These are phyloP conservation scores for Cyanoderma ruficeps DNA, from an alignment of 2,113 vertebrate genomes.

Conservation along the genomic window DNA sequence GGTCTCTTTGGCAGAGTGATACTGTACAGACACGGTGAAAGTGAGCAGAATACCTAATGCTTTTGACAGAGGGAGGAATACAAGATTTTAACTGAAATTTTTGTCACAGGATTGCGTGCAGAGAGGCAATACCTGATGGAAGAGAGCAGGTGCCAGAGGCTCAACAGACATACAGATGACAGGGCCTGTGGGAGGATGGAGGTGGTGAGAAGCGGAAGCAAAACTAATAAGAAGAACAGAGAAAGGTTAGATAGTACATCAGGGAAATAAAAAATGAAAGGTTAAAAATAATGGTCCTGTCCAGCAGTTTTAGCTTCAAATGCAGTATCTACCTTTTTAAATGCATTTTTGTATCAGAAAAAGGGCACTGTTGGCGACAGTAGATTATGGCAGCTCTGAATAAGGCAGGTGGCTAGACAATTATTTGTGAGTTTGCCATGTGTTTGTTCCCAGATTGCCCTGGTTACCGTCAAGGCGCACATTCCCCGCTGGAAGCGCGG, in stretches of 20 bases:
- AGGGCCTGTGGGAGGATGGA: neutral
- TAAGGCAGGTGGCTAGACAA: neutral
- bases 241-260: neutral
- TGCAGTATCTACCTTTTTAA: neutral
- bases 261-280: neutral
- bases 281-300: neutral
- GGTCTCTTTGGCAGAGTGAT: neutral
- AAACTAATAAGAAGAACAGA: neutral
- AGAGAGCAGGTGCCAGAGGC: neutral
- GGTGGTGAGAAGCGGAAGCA: neutral
- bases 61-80: neutral
- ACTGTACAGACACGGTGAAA: fast-evolving
- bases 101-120: neutral
- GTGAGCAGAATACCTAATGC: neutral
- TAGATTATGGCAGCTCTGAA: neutral
- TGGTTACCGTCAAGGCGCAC: fast-evolving
- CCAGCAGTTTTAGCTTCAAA: neutral
- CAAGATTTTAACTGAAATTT: neutral
- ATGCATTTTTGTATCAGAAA: neutral
- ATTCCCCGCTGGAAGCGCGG: neutral
- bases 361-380: neutral
- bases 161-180: fast-evolving
- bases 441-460: neutral
- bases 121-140: fast-evolving
- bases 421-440: neutral